These are phyloP conservation scores for Tenthredo scrophulariae DNA, from an alignment of 2,888 invertebrate species.

Conservation along the genomic window DNA sequence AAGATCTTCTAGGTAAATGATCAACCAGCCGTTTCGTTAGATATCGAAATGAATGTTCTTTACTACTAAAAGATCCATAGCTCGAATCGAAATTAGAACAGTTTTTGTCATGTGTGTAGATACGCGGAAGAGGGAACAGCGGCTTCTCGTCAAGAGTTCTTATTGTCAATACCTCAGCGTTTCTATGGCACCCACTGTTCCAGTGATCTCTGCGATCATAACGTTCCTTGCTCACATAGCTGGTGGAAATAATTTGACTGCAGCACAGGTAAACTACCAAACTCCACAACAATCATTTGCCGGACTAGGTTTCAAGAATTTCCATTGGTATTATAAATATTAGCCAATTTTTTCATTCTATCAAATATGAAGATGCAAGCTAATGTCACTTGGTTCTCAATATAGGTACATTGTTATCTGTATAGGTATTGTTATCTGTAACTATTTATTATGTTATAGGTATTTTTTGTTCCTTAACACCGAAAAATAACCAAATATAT, in stretches of 20 bases:
- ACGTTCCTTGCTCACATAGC: slow-evolving; percentile 81
- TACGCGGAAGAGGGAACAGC: slow-evolving; percentile 79
- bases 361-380: background rate
- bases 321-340: background rate
- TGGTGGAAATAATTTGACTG: slow-evolving; percentile 80
- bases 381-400: too few relatives aligned
- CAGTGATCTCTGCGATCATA: slow-evolving; percentile 81
- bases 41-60: background rate
- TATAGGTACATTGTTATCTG: too few relatives aligned
- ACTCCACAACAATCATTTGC: background rate
- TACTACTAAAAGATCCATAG: background rate
- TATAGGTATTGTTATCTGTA: background rate
- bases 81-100: background rate
- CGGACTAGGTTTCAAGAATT: background rate
- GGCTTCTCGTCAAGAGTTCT: slow-evolving; percentile 80
- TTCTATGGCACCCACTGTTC: slow-evolving; percentile 82
- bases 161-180: slow-evolving; percentile 82
- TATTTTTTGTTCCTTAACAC: background rate
- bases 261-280: slow-evolving; percentile 80
- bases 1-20: slow-evolving; percentile 76
- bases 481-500: slow-evolving; percentile 52
- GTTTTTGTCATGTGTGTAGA: slow-evolving; percentile 73
- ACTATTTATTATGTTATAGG: background rate
- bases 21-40: background rate
- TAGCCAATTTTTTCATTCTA: background rate